A percentile compares a stretch with the other conserved stretches of the same genome.
These are phyloP conservation scores for Leptinotarsa rubiginosa DNA, from an alignment of 2,888 invertebrate species.

Conservation along the genomic window DNA sequence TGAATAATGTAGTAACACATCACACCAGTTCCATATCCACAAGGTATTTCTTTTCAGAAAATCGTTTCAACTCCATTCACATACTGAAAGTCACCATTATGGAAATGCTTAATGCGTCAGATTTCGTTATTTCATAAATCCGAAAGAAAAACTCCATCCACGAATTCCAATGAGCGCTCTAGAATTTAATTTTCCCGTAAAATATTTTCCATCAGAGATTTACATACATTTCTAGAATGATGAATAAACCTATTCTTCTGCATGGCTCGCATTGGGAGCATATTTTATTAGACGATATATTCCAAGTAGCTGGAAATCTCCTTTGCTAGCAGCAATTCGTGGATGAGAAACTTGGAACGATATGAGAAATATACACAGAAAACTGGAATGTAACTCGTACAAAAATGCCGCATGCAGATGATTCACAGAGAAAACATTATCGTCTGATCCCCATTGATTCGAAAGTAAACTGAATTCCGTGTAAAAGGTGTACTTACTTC, in stretches of 20 bases:
- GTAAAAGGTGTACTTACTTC: too few species aligned
- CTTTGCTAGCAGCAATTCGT: background rate
- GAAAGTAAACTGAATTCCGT: too few species aligned
- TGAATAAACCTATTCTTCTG: conserved; percentile 27
- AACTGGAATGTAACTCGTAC: too few species aligned
- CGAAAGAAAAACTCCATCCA: conserved; percentile 28
- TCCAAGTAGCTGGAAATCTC: too few species aligned
- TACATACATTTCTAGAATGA: conserved; percentile 39
- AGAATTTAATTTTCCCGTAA: conserved; percentile 35
- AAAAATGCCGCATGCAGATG: too few species aligned
- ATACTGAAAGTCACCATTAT: background rate
- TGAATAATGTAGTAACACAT: too few species aligned
- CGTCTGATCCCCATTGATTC: too few species aligned
- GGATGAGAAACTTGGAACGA: background rate
- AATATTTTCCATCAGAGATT: conserved; percentile 24
- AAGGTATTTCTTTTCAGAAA: background rate
- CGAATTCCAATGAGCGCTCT: conserved; percentile 35
- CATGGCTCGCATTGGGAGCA: background rate
- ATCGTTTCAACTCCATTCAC: background rate
- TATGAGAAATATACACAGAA: background rate
- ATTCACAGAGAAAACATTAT: too few species aligned
- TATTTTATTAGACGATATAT: conserved; percentile 10
- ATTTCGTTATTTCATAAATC: conserved; percentile 32
- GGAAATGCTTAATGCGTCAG: conserved; percentile 19
- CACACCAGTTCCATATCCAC: background rate